Evolutionary conservation across 2,888 invertebrate species (phyloP), one percentile per base, ranked within the genome.

Genomic region (Phymatocera aterrima): DNA sequence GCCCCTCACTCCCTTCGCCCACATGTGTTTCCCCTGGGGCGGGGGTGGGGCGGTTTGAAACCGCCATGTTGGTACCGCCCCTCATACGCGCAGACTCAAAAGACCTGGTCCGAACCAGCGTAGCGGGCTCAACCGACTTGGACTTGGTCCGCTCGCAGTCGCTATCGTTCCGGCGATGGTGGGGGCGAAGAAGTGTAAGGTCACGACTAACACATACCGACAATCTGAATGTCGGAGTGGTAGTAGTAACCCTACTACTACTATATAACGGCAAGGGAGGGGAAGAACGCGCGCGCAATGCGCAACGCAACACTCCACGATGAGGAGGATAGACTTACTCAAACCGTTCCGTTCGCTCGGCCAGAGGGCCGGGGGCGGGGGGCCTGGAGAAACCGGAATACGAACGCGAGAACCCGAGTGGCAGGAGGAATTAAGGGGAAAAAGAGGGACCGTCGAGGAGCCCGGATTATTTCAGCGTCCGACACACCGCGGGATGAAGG

Each of bases 1-100:
- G 8, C 51, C 51, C 28, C 64, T 21, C 37, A 10, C 64, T 34
- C 64, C 37, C 64, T n/a, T 37, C 37, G 21, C 8, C 21, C 64
- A 64, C 64, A 37, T 64, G 64, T 64, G 64, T 64, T 21, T n/a
- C 21, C 34, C 34, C 34, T 3, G 64, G 64, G 64, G 64, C 34
- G 18, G 37, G 34, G 34, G 64, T 21, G 24, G 60, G 68, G 46
- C 24, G 68, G 89, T 85, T 85, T 87, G 85, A 84, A 79, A 84
- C 85, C 87, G 89, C 89, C 89, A 89, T 89, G 86, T 89, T 89
- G 88, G 89, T 87, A 85, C 88, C 89, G 88, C 89, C 89, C 86
- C 87, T 87, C 83, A 85, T 83, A 83, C 84, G 84, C 84, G 83
- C 83, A 82, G 82, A 85, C 83, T 68, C 43, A 68, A 68, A 28